A percentile compares a stretch with the other conserved stretches of the same genome.
Conservation (phyloP, 2,797 vertebrate genomes). For the Gymnoscopelus microlampas region DNA sequence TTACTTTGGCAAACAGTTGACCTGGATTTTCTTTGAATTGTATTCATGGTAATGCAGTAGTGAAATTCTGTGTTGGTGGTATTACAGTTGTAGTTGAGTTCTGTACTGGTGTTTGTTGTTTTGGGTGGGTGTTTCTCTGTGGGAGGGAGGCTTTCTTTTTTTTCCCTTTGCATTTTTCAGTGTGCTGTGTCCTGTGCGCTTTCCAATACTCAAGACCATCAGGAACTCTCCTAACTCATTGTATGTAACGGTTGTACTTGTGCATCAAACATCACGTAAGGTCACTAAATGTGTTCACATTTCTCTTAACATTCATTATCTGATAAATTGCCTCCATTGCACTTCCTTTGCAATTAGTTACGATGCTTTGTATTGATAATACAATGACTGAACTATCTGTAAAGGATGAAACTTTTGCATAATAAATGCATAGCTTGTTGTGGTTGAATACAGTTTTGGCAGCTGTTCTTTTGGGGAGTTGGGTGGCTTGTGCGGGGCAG, state of each 20-base stretch:
- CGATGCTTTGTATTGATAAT: slow-evolving; percentile 79
- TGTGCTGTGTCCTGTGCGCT: slow-evolving; percentile 83
- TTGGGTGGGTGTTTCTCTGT: slow-evolving; percentile 63
- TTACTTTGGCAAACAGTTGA: slow-evolving; percentile 65
- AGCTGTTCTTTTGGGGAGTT: slow-evolving; percentile 78
- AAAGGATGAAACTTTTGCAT: slow-evolving; percentile 78
- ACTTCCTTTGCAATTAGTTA: slow-evolving; percentile 81
- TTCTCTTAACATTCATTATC: slow-evolving; percentile 76
- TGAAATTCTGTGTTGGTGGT: slow-evolving; percentile 47
- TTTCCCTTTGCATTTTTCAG: slow-evolving; percentile 82
- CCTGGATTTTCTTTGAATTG: slow-evolving; percentile 34
- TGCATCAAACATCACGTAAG: slow-evolving; percentile 80
- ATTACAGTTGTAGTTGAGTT: slow-evolving; percentile 48
- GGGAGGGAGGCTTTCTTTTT: slow-evolving; percentile 74
- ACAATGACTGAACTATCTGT: slow-evolving; percentile 82
- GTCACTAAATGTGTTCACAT: slow-evolving; percentile 75
- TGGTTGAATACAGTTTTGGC: slow-evolving; percentile 83
- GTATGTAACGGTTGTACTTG: slow-evolving; percentile 82
- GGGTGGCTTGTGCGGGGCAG: slow-evolving; percentile 78
- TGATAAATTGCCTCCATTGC: slow-evolving; percentile 70
- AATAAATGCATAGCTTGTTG: slow-evolving; percentile 87
- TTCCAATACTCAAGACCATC: slow-evolving; percentile 79
- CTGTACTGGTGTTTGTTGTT: slow-evolving; percentile 53
- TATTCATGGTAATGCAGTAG: slow-evolving; percentile 43
- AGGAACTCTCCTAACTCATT: slow-evolving; percentile 82